phyloP scores from a whole-genome alignment of 2,888 invertebrate species.

The Caradrina clavipalpis region DNA sequence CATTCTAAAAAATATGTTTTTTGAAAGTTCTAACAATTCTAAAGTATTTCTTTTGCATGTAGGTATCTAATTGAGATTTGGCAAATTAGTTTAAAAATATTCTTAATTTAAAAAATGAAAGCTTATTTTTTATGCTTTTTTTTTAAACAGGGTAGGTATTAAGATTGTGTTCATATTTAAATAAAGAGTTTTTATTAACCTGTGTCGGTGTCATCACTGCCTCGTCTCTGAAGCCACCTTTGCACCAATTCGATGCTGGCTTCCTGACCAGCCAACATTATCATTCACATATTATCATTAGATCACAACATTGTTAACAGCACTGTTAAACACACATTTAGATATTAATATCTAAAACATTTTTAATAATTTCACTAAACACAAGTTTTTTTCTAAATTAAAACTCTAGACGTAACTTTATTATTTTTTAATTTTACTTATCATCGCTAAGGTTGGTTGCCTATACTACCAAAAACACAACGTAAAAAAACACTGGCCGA shows the following conservation, averaged over 20 bases:
- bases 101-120: no score
- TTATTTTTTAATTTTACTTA: constrained; percentile 42
- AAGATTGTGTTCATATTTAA: neutral
- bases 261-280: constrained; percentile 88
- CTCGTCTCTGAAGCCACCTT: constrained; percentile 83
- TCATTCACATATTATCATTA: constrained; percentile 81
- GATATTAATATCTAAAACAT: constrained; percentile 30
- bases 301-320: constrained; percentile 66
- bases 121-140: no score
- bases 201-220: constrained; percentile 83
- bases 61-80: no score
- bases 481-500: constrained; percentile 62
- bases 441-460: constrained; percentile 11
- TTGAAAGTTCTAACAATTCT: no score
- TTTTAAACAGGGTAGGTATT: neutral
- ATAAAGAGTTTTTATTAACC: constrained; percentile 65
- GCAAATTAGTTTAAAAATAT: no score
- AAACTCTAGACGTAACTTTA: neutral
- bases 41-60: no score
- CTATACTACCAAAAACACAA: constrained; percentile 38
- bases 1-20: no score
- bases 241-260: constrained; percentile 88
- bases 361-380: constrained; percentile 46
- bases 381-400: neutral
- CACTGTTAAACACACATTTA: constrained; percentile 52